These are phyloP conservation scores for Drosophila nr. fundita DNA, from an alignment of 2,888 invertebrate genomes.

Conservation along the genomic window DNA sequence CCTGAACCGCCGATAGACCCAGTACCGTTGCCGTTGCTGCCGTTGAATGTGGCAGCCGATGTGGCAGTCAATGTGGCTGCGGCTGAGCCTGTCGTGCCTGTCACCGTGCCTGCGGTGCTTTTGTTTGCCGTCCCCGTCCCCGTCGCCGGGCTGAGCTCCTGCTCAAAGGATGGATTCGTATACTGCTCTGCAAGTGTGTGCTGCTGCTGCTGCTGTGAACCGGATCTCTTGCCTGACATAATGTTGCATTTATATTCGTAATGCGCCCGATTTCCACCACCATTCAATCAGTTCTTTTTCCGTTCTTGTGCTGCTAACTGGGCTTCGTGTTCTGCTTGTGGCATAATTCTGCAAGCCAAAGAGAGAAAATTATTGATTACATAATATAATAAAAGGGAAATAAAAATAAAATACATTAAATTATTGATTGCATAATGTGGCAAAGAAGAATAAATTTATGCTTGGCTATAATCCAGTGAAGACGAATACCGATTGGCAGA, in stretches of 20 bases:
- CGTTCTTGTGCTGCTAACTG: conserved; percentile 9
- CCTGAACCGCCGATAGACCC: conserved; percentile 18
- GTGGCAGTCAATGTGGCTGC: conserved; percentile 1
- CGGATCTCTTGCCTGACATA: conserved; percentile 72
- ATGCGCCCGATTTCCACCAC: conserved; percentile 25
- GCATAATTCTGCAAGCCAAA: conserved; percentile 50
- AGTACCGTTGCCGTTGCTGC: conserved; percentile 5
- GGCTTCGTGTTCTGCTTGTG: conserved; percentile 13
- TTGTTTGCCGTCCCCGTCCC: conserved; percentile 13
- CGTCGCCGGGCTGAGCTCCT: conserved; percentile 55
- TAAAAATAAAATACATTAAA: not conserved
- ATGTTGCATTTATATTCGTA: conserved; percentile 66
- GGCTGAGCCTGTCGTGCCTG: conserved; percentile 26
- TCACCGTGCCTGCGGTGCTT: conserved; percentile 19
- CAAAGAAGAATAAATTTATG: not conserved
- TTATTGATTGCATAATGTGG: not conserved
- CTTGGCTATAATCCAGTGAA: not conserved
- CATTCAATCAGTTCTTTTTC: conserved; percentile 53
- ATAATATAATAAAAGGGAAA: not conserved
- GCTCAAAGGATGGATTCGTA: conserved; percentile 81
- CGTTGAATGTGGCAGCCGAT: not conserved
- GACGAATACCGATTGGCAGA: not conserved
- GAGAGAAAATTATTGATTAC: not conserved
- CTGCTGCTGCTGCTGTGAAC: conserved; percentile 39
- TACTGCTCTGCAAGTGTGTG: conserved; percentile 68